Evolutionary conservation across 2,113 vertebrate species (phyloP), one percentile per base, ranked within the genome.

Genomic region (Raja brachyura): DNA sequence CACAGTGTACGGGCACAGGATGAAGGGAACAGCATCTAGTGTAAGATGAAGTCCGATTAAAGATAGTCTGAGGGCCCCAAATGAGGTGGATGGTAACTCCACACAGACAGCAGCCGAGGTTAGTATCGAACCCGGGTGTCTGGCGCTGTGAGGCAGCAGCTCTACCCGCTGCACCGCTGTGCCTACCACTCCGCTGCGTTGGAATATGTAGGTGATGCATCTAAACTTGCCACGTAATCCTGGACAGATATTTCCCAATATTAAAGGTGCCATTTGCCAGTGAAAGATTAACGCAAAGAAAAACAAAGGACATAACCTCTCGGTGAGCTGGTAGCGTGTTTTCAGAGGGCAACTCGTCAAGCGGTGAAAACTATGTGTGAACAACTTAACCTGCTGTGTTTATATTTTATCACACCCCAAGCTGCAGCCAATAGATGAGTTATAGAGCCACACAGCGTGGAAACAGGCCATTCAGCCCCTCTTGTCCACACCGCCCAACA

Each of bases 271-370:
- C 20, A 8, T 92, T 25, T 73, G 66, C 39, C 90, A 22, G 68
- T 92, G 33, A 92, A 92, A 70, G 66, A 92, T 92, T 92, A 92
- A 92, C 90, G 54, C 90, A 73, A 92, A 92, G 90, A 92, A 92
- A 92, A 92, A 92, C 90, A 92, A 92, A 25, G 33, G 54, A n/a
- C 90, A 48, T 39, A 22, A 68, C 33, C 66, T 54, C 70, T 54
- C 70, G 33, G 63, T 92, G 39, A 73, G 63, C 39, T 73, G 66
- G 88, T 39, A 39, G 7, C 20, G 66, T 74, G 68, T 92, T 92
- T 73, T 92, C 66, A 73, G 8, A 74, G 90, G 90, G 90, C 68
- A 39, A 6, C 66, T 73, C 66, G 11, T 74, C 90, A 39, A 92
- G 66, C 33, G 20, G 70, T 33, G 90, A 74, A 48, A 92, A 74